These are phyloP conservation scores for Tachina fera DNA, from an alignment of 2,888 invertebrate genomes.

Conservation along the genomic window DNA sequence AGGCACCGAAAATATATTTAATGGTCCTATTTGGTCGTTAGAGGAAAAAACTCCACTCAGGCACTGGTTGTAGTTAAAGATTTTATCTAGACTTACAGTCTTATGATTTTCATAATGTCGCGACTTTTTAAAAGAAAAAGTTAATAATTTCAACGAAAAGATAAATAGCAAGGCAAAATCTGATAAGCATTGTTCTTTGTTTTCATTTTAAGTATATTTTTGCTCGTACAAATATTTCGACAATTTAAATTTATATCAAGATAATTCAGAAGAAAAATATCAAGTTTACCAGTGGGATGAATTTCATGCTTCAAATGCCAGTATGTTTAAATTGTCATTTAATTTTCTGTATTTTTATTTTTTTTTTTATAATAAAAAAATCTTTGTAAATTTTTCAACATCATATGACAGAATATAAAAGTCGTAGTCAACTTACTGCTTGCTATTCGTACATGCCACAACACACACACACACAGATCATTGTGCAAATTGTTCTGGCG, in stretches of 20 bases:
- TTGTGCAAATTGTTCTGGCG: conserved; percentile 4
- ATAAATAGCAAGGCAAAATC: background rate
- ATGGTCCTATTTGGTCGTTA: no score
- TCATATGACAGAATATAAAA: conserved; percentile 19
- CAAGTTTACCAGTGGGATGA: background rate
- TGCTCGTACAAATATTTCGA: background rate
- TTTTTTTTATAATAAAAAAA: background rate
- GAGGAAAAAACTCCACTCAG: no score
- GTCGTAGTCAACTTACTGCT: background rate
- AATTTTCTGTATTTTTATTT: background rate
- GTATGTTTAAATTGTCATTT: background rate
- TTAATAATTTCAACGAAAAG: no score
- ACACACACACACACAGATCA: conserved; percentile 35
- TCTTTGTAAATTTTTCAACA: conserved; percentile 7
- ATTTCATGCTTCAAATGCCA: background rate
- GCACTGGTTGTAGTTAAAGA: no score
- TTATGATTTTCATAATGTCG: no score
- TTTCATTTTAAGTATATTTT: background rate
- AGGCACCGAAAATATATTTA: no score
- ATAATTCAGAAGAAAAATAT: background rate
- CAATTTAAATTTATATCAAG: background rate
- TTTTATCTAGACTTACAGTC: no score
- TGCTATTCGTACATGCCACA: conserved; percentile 22
- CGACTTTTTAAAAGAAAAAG: no score
- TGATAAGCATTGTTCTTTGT: background rate